These are phyloP conservation scores for Lynx canadensis DNA, from an alignment of 2,113 vertebrate species.

Conservation along the genomic window DNA sequence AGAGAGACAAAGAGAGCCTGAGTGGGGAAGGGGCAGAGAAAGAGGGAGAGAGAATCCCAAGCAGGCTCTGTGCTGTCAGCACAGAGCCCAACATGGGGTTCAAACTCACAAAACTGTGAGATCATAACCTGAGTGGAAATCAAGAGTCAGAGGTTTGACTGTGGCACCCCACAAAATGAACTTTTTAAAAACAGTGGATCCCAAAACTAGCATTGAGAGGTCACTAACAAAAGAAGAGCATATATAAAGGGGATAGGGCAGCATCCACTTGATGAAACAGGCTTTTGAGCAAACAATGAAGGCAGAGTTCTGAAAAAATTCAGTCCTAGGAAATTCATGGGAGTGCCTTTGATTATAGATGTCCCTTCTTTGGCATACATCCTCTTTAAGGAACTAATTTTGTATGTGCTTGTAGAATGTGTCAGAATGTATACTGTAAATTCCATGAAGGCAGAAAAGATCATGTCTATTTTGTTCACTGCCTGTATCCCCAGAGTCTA, in stretches of 20 bases:
- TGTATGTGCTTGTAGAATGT: constrained; percentile 22
- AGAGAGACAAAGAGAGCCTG: too few relatives aligned
- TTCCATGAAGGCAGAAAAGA: constrained; percentile 17
- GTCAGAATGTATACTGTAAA: constrained; percentile 26
- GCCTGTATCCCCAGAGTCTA: neutral
- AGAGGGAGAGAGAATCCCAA: too few relatives aligned
- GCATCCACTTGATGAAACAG: neutral
- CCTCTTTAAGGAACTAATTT: constrained; percentile 23
- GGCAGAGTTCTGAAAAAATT: neutral
- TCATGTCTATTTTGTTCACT: constrained; percentile 15
- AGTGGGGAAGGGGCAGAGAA: too few relatives aligned
- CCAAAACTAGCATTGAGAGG: constrained; percentile 16
- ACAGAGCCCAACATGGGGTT: too few relatives aligned
- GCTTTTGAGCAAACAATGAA: neutral
- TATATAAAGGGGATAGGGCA: neutral
- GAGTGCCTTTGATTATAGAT: constrained; percentile 41
- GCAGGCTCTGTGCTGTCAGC: too few relatives aligned
- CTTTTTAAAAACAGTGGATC: neutral
- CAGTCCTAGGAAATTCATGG: neutral
- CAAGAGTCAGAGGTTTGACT: too few relatives aligned
- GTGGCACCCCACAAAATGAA: neutral
- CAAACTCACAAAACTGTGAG: too few relatives aligned
- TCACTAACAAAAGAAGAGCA: neutral
- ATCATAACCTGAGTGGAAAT: too few relatives aligned
- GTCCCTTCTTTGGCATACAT: neutral